phyloP scores from a whole-genome alignment of 2,113 vertebrate species.

The Dinomys branickii region DNA sequence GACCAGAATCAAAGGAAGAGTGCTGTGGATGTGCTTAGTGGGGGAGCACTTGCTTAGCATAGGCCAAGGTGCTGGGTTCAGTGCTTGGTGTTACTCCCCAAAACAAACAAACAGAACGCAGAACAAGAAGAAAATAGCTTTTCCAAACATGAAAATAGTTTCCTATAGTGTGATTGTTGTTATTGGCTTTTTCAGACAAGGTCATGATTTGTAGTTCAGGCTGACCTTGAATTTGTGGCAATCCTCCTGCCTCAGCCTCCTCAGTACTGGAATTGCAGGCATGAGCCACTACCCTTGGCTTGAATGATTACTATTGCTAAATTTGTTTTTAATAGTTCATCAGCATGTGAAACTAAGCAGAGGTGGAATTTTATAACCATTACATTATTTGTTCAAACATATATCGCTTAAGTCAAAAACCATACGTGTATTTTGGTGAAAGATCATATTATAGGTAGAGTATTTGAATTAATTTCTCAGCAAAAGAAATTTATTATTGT shows the following conservation, averaged over 20 bases:
- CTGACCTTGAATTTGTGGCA: neutral
- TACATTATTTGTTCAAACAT: neutral
- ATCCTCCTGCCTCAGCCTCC: neutral
- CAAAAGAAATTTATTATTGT: neutral
- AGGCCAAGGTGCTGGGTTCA: no score
- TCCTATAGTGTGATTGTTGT: neutral
- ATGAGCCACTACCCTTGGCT: neutral
- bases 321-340: neutral
- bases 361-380: neutral
- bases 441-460: neutral
- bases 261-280: neutral
- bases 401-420: neutral
- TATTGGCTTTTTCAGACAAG: neutral
- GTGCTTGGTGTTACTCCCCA: neutral
- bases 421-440: neutral
- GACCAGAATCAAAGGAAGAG: neutral
- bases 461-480: neutral
- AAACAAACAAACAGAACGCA: neutral
- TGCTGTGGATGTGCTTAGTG: neutral
- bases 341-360: neutral
- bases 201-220: neutral
- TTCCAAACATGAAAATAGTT: neutral
- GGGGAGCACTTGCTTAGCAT: neutral
- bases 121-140: neutral
- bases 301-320: neutral